Conservation (phyloP, 2,797 vertebrate species). For the Bovichtus variegatus region DNA sequence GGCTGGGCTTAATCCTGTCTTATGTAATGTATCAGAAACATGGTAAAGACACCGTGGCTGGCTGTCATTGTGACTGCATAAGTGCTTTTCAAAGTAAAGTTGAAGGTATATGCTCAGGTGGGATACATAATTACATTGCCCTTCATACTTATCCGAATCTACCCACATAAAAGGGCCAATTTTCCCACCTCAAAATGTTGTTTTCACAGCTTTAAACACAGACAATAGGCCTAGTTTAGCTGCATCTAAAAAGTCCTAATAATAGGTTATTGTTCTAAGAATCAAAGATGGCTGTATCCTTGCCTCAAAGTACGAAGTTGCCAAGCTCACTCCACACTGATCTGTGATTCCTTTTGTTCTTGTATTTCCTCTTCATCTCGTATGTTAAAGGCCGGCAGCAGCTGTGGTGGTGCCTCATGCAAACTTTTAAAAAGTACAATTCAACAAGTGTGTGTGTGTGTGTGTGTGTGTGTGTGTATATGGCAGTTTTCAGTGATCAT, state of each 20-base stretch:
- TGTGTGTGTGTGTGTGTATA: neutral
- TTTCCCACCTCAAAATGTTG: neutral
- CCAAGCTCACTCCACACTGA: neutral
- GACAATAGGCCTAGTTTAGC: constrained; percentile 13
- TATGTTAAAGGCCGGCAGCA: neutral
- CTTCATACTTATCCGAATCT: neutral
- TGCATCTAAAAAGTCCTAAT: constrained; percentile 26
- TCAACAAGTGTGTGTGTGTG: neutral
- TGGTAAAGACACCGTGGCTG: constrained; percentile 40
- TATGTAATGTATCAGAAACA: constrained; percentile 72
- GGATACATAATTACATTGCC: neutral
- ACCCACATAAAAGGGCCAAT: neutral
- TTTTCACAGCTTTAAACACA: constrained; percentile 5
- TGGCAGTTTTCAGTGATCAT: neutral
- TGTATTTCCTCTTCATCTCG: neutral
- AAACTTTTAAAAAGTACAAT: neutral
- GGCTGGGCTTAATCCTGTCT: constrained; percentile 74
- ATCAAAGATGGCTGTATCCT: constrained; percentile 37
- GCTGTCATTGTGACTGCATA: neutral
- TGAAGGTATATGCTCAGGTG: neutral
- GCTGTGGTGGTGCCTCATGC: neutral
- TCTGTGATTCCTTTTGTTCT: neutral
- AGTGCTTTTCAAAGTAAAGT: neutral
- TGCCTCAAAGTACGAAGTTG: neutral
- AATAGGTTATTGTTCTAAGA: constrained; percentile 37